Base-by-base conservation (phyloP, 2,888 invertebrate species). In the Muschampia plurimacula region DNA sequence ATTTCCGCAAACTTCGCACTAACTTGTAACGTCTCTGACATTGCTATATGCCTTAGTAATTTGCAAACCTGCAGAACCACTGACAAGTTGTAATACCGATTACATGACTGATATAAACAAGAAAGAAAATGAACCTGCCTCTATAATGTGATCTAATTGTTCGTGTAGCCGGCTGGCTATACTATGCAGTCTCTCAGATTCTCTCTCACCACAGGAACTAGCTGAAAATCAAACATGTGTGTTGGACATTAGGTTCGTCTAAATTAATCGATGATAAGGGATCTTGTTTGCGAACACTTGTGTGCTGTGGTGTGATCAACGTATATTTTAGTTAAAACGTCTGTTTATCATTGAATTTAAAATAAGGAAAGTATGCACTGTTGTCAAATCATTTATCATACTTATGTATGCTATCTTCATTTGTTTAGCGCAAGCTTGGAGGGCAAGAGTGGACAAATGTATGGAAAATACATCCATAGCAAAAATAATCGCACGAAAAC, bases 81-180 rank as follows among this genome's bases (percentile, higher is more conserved):
- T 68, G 44, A 72, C 67, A 55, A 63, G 49, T 46, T 60, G 67
- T 52, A 69, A 39, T 41, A 68, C 36, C 52, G 5, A n/a, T 28
- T 44, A 13, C 46, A 8, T 10, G 46, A 46, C 10, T 39, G 64
- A 36, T 62, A 39, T 52, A 62, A 74, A 68, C 57, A 22, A 59
- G 22, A 71, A 59, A 32, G 60, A 69, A 69, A 72, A 44, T 67
- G 46, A 73, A 83, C 83, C 82, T 85, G 99, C 99, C 96, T 99
- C 99, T 90, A 99, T 97, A 86, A 99, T 97, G 92, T 99, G 99
- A 93, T 99, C 99, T 87, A 99, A 97, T 92, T 99, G 98, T 92
- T 99, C 99, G 88, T 98, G 97, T 90, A 99, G 99, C 91, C 97
- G 97, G 93, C 98, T 98, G 83, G 98, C 97, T 89, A 97, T 97